phyloP scores from a whole-genome alignment of 2,797 vertebrate genomes.

The Pangasius djambal region DNA sequence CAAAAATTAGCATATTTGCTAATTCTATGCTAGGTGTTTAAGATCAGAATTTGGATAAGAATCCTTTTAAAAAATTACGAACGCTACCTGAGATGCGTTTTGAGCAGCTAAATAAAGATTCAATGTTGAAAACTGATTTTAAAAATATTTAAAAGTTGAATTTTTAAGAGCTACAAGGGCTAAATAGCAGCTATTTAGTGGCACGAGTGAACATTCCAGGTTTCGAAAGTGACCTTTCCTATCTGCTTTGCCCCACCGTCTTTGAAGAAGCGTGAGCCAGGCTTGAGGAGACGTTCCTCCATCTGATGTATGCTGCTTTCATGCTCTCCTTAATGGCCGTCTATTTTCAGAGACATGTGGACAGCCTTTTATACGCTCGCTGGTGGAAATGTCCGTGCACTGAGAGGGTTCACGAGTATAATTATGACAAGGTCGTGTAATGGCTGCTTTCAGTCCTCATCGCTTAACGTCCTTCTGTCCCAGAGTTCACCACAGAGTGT shows the following conservation, averaged over 20 bases:
- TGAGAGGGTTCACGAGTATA: constrained; percentile 3
- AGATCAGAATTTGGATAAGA: not conserved
- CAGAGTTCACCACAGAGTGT: too few species aligned
- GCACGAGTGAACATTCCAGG: not conserved
- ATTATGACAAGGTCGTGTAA: not conserved
- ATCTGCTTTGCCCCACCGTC: not conserved
- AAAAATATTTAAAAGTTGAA: too few species aligned
- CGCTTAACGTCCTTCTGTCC: not conserved
- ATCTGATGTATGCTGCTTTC: constrained; percentile 55
- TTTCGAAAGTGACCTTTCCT: not conserved
- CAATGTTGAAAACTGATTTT: not conserved
- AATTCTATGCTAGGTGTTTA: not conserved
- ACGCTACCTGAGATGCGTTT: not conserved
- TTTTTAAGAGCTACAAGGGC: not conserved
- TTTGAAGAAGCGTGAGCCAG: not conserved
- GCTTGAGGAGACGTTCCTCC: not conserved
- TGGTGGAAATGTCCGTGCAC: constrained; percentile 36
- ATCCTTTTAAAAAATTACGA: not conserved
- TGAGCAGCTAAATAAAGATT: not conserved
- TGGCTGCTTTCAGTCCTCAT: not conserved
- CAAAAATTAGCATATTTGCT: not conserved
- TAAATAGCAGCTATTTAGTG: not conserved
- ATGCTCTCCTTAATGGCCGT: constrained; percentile 23
- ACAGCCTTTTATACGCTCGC: constrained; percentile 46
- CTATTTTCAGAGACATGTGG: constrained; percentile 39